phyloP scores from a whole-genome alignment of 1,140 invertebrate genomes.

The Sitobion miscanthi region DNA sequence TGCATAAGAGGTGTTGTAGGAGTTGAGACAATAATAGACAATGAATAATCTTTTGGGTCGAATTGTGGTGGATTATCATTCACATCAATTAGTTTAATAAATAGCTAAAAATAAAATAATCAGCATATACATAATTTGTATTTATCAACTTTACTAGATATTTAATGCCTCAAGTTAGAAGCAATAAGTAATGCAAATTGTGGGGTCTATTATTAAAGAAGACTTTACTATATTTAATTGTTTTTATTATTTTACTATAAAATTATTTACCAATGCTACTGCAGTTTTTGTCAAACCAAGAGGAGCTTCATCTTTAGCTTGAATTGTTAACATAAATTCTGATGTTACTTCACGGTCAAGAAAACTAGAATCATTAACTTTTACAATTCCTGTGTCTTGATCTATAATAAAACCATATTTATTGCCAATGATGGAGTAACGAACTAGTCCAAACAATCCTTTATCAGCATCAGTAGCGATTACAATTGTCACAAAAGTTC shows the following conservation, averaged over 20 bases:
- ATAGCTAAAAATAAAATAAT: slow-evolving; percentile 65
- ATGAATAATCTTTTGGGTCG: slow-evolving; percentile 74
- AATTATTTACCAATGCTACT: slow-evolving; percentile 73
- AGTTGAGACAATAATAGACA: slow-evolving; percentile 83
- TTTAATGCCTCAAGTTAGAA: not conserved
- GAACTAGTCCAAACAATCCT: slow-evolving; percentile 75
- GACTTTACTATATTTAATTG: not conserved
- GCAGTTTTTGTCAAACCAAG: slow-evolving; percentile 71
- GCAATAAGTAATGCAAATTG: not conserved
- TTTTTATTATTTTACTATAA: not conserved
- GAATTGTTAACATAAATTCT: slow-evolving; percentile 77
- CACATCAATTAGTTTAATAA: slow-evolving; percentile 80
- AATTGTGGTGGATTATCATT: slow-evolving; percentile 87
- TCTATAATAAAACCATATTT: slow-evolving; percentile 76
- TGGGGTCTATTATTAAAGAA: not conserved
- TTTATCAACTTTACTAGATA: not conserved
- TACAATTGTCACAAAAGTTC: slow-evolving; percentile 74
- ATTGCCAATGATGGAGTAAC: slow-evolving; percentile 79
- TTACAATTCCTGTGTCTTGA: slow-evolving; percentile 77
- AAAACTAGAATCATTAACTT: slow-evolving; percentile 73
- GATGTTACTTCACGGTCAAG: slow-evolving; percentile 80
- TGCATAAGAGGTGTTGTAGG: slow-evolving; percentile 80
- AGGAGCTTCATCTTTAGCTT: slow-evolving; percentile 80
- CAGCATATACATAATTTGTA: not conserved
- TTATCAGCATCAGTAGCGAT: slow-evolving; percentile 77